Percentiles rank a stretch among this genome's conserved stretches.
Evolutionary conservation across 2,113 vertebrate genomes (phyloP).

Genomic region (Taurulus bubalis): DNA sequence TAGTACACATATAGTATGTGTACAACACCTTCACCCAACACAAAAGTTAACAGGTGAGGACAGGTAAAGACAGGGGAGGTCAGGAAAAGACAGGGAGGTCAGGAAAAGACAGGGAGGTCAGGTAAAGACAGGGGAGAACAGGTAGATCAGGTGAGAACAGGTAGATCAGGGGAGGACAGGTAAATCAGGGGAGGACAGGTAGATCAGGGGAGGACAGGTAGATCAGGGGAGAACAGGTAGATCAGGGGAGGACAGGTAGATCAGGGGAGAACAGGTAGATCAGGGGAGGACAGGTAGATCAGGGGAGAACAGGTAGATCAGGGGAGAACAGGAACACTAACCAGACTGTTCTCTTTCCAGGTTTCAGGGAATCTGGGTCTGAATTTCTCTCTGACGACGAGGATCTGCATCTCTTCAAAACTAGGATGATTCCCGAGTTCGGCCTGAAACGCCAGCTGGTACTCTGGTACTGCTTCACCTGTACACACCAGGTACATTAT

Average conservation of each 20-base stretch:
- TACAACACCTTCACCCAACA: not conserved
- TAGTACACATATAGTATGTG: not conserved
- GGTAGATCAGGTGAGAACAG: too few relatives aligned
- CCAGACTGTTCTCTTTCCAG: slow-evolving; percentile 96
- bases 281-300: not conserved
- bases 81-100: not conserved
- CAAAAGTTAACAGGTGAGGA: not conserved
- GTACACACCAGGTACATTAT: slow-evolving; percentile 3
- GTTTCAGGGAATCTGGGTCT: slow-evolving; percentile 94
- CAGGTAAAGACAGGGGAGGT: not conserved
- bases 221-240: not conserved
- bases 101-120: not conserved
- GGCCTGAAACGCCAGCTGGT: slow-evolving; percentile 73
- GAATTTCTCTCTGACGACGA: slow-evolving; percentile 93
- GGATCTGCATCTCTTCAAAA: slow-evolving; percentile 96
- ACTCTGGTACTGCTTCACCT: slow-evolving; percentile 69
- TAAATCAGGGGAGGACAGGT: too few relatives aligned
- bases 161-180: too few relatives aligned
- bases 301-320: not conserved
- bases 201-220: not conserved
- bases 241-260: not conserved
- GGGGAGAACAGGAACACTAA: slow-evolving; percentile 2
- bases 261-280: not conserved
- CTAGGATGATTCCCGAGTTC: slow-evolving; percentile 89
- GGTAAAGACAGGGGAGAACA: not conserved